Percentiles rank a stretch among this genome's conserved stretches.
phyloP scores from a whole-genome alignment of 2,888 invertebrate species.

The Plusia festucae region DNA sequence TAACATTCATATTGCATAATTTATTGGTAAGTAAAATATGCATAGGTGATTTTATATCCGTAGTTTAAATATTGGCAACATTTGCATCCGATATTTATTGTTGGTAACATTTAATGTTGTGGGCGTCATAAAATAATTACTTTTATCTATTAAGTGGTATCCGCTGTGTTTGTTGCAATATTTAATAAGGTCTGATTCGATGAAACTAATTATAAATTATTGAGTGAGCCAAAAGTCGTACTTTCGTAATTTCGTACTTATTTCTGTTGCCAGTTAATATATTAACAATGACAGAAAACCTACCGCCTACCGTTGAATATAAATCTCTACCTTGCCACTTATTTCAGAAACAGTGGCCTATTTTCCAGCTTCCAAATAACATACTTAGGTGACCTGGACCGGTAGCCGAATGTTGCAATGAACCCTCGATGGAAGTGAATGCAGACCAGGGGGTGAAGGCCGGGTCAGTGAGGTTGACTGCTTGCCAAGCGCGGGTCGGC shows the following conservation, averaged over 20 bases:
- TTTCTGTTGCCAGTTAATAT: no score
- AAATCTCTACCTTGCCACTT: background rate
- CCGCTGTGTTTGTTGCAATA: background rate
- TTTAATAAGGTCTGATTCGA: background rate
- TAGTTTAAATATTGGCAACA: constrained; percentile 4
- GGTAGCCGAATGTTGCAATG: constrained; percentile 37
- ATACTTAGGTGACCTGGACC: background rate
- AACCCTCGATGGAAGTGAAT: constrained; percentile 39
- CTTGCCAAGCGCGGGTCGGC: constrained; percentile 37
- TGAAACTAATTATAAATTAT: constrained; percentile 1
- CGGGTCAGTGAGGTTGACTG: constrained; percentile 49
- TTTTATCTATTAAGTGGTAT: background rate
- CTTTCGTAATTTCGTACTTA: background rate
- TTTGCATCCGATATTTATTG: background rate
- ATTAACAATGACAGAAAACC: no score
- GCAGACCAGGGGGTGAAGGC: constrained; percentile 56
- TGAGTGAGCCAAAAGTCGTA: background rate
- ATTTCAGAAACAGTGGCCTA: background rate
- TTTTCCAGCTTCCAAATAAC: background rate
- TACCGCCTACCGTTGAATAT: no score
- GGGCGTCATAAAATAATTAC: background rate
- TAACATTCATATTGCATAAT: background rate
- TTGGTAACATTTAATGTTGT: background rate
- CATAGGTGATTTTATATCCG: constrained; percentile 1
- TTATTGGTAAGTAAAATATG: background rate